Evolutionary conservation across 2,888 invertebrate species (phyloP), one percentile per base, ranked within the genome.

Genomic region (Chrysodeixis includens): DNA sequence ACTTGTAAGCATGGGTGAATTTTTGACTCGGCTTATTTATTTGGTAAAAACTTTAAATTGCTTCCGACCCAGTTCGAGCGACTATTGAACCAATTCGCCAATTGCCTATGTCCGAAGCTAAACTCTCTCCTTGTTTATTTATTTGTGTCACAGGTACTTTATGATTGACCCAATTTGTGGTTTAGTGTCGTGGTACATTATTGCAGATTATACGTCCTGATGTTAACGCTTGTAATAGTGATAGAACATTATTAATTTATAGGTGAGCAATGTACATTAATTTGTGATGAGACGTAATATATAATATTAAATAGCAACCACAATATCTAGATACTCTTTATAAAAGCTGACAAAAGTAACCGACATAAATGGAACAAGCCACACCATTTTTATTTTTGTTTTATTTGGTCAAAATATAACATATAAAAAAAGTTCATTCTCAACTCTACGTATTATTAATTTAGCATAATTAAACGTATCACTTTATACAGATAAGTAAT

Each of bases 1-100:
- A 88, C 68, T 87, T 75, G 76, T 82, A 86, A 82, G 84, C 84
- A 84, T 86, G 83, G 81, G 81, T 83, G 83, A 83, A 88, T 90
- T 91, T 91, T 91, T 92, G 88, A 92, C 90, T 91, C 86, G 85
- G 87, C 86, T 81, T 92, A 93, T 93, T 93, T 93, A 93, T 93
- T 92, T 85, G 87, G 86, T 85, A 90, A 90, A 93, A 93, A 94
- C 91, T 94, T 94, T 93, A 93, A 93, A 94, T 94, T 94, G 92
- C 91, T 89, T 92, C 86, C 88, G 93, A 92, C 93, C 93, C 87
- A 93, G 90, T 93, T 94, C 75, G 83, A 86, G 78, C 84, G 86
- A 83, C 87, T 88, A 90, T 90, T 90, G 90, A 90, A 90, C 91
- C 90, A 91, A 92, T 93, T 88, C 84, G 79, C 86, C 88, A 88